Evolutionary conservation across 2,797 vertebrate species (phyloP).

Genomic region (Chromis chromis): DNA sequence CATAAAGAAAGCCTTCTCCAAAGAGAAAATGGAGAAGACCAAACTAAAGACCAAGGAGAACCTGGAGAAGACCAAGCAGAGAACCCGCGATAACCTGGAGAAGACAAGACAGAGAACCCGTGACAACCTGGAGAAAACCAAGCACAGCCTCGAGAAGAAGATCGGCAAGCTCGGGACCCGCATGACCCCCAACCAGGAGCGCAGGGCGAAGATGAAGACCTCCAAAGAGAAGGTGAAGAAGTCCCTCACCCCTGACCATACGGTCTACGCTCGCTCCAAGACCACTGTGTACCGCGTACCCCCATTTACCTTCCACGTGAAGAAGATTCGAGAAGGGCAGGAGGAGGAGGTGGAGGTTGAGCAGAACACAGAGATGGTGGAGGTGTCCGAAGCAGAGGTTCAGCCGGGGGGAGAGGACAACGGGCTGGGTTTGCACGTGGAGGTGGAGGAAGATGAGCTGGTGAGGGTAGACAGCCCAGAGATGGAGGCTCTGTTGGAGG

Average conservation of each 20-base stretch:
- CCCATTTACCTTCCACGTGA: conserved; percentile 98
- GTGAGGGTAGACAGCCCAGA: conserved; percentile 81
- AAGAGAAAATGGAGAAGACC: conserved; percentile 97
- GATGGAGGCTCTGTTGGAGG: conserved; percentile 88
- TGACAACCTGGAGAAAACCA: conserved; percentile 94
- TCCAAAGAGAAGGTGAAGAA: conserved; percentile 95
- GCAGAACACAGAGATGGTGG: conserved; percentile 87
- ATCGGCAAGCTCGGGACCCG: conserved; percentile 94
- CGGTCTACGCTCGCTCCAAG: conserved; percentile 91
- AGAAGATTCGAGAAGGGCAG: conserved; percentile 94
- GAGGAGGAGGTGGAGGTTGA: conserved; percentile 84
- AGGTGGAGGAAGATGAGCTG: conserved; percentile 81
- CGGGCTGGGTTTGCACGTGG: conserved; percentile 63
- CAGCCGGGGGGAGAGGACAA: conserved; percentile 68
- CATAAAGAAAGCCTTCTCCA: conserved; percentile 97
- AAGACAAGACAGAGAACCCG: conserved; percentile 92
- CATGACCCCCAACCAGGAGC: conserved; percentile 90
- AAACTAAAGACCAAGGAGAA: conserved; percentile 93
- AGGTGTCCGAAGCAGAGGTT: conserved; percentile 81
- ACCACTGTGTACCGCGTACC: conserved; percentile 95
- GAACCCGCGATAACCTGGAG: conserved; percentile 94
- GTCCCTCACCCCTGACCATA: conserved; percentile 93
- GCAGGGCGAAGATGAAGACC: conserved; percentile 91
- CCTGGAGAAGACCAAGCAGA: conserved; percentile 94
- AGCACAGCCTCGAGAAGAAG: conserved; percentile 92